Conservation (phyloP, 2,888 invertebrate species). For the Cantharis rufa region DNA sequence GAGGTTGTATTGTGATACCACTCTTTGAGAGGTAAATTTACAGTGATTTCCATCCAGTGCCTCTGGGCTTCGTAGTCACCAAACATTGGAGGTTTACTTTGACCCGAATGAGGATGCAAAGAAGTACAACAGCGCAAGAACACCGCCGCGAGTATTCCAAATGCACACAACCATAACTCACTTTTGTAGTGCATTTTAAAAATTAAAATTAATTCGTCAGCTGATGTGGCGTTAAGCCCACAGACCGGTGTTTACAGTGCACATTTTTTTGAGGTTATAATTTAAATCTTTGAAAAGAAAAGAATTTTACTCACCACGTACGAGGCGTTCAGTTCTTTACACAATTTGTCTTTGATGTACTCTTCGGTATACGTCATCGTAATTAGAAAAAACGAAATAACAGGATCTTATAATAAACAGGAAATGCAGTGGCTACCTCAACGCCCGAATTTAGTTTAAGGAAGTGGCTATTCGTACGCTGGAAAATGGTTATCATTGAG, state of each 20-base stretch:
- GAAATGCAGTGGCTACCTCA: neutral
- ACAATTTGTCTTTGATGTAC: conserved; percentile 68
- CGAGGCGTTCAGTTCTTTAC: conserved; percentile 68
- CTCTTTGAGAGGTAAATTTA: conserved; percentile 73
- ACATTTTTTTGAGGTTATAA: conserved; percentile 3
- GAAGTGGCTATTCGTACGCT: neutral
- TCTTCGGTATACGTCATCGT: conserved; percentile 70
- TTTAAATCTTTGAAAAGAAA: neutral
- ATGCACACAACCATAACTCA: conserved; percentile 51
- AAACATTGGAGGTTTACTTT: conserved; percentile 84
- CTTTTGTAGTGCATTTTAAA: conserved; percentile 42
- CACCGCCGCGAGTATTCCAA: conserved; percentile 63
- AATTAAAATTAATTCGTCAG: conserved; percentile 1
- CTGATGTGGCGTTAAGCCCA: conserved; percentile 20
- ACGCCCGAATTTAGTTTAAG: neutral
- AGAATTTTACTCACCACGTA: conserved; percentile 70
- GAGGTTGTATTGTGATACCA: conserved; percentile 82
- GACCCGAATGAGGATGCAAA: conserved; percentile 80
- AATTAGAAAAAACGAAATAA: neutral
- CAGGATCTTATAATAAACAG: neutral
- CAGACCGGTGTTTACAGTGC: neutral
- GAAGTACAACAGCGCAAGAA: conserved; percentile 75
- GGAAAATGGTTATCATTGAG: no score
- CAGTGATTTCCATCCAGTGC: conserved; percentile 98
- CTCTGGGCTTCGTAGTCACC: conserved; percentile 99